Base-by-base conservation (phyloP, 2,797 vertebrate genomes). In the Zalophus californianus region DNA sequence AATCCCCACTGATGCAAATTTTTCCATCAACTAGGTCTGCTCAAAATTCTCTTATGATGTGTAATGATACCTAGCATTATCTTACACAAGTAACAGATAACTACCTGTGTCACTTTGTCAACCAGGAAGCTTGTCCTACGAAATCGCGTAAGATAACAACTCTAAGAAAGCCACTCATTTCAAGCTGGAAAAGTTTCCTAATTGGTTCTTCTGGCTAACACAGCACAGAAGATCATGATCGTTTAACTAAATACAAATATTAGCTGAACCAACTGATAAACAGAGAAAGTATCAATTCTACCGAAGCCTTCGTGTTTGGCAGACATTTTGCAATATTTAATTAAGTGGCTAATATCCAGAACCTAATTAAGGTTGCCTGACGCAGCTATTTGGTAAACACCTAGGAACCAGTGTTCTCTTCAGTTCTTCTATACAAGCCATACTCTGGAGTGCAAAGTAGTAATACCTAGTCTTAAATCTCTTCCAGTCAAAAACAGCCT, bases 311-410 rank as follows among this genome's bases (percentile, higher is more conserved):
- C 52, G 7, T 68, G 23, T 90, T 83, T 84, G 11, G 48, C 52
- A 92, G 84, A 60, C 77, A 92, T 78, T 83, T n/a, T 41, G 38
- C 20, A 60, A n/a, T 77, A 90, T n/a, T 83, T 79, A 96, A 89
- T 83, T 79, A 96, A 89, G 84, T 29, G 44, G 48, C 15, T 50
- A 95, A 41, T 78, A 91, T 44, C 38, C 70, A 75, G 95, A 97
- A 32, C 62, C 56, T 23, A 90, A 66, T 62, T 77, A 56, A 78
- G 13, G 32, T 9, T 80, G 79, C 44, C 64, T 96, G n/a, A 86
- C 35, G 25, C 25, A 66, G 90, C 32, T 91, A 35, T 62, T 21
- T 58, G 27, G 60, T 50, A 62, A n/a, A 32, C 64, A 93, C 29
- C 92, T 87, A 60, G 27, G 35, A 92, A 91, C 23, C 66, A 86